phyloP scores from a whole-genome alignment of 2,888 invertebrate species.

The Lapara coniferarum region DNA sequence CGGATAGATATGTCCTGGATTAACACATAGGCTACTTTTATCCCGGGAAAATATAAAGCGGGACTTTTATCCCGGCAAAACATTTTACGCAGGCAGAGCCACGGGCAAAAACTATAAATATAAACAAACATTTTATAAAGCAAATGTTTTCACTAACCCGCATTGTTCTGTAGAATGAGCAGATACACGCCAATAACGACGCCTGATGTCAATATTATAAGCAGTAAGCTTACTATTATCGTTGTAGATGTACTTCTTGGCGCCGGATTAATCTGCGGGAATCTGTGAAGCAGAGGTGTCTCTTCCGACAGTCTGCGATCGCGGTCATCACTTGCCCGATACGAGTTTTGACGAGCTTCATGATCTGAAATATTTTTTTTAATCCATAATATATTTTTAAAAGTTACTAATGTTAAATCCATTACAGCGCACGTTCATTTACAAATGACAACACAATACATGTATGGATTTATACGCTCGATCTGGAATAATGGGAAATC shows the following conservation, averaged over 20 bases:
- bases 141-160: slow-evolving; percentile 51
- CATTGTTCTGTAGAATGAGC: slow-evolving; percentile 59
- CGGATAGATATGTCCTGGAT: no score
- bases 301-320: slow-evolving; percentile 43
- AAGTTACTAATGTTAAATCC: not conserved
- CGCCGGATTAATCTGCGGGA: slow-evolving; percentile 39
- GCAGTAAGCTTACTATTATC: slow-evolving; percentile 52
- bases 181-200: slow-evolving; percentile 68
- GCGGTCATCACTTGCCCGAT: slow-evolving; percentile 44
- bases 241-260: slow-evolving; percentile 46
- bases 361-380: slow-evolving; percentile 53
- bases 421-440: not conserved
- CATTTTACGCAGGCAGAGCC: no score
- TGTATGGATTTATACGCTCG: not conserved
- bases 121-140: no score
- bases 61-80: no score
- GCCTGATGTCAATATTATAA: slow-evolving; percentile 60
- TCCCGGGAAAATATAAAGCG: no score
- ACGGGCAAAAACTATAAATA: no score
- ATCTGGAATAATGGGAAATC: slow-evolving; percentile 29
- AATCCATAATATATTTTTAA: slow-evolving; percentile 26
- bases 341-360: slow-evolving; percentile 59
- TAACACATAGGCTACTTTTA: no score
- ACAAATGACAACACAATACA: not conserved
- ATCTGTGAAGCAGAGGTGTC: slow-evolving; percentile 60